Conservation (phyloP, 64 coral and sea anemone species). For the Montipora capricornis region DNA sequence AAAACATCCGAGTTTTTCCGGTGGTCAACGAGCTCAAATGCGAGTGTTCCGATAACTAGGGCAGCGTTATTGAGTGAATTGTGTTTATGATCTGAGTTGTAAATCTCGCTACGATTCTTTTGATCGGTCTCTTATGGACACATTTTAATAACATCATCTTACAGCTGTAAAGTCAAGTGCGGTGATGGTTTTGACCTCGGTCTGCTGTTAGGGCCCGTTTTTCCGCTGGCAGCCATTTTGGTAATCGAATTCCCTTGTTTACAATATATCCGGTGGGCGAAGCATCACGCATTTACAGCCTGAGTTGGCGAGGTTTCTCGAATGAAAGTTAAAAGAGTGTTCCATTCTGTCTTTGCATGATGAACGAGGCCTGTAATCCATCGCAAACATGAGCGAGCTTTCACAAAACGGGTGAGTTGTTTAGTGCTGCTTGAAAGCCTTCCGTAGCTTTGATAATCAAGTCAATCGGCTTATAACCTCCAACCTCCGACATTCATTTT, state of each 20-base stretch:
- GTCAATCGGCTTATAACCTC: neutral
- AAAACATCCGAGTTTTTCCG: neutral
- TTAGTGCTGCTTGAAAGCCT: neutral
- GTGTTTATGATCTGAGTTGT: neutral
- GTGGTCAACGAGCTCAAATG: neutral
- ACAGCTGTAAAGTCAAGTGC: neutral
- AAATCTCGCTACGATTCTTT: neutral
- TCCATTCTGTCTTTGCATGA: neutral
- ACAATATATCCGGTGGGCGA: neutral
- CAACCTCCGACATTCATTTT: neutral
- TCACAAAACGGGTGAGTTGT: conserved; percentile 17
- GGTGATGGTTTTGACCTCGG: neutral
- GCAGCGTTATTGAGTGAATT: neutral
- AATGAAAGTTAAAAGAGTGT: neutral
- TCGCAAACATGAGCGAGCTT: conserved; percentile 2
- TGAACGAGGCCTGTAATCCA: neutral
- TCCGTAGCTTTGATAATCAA: neutral
- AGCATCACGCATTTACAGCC: neutral
- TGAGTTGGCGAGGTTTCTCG: neutral
- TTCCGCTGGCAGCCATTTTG: neutral
- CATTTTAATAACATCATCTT: neutral
- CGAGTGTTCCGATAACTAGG: neutral
- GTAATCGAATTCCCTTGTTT: neutral
- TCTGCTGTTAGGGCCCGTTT: neutral
- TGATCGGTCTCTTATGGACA: neutral